Conservation (phyloP, 1,140 invertebrate genomes). For the Pissodes strobi region DNA sequence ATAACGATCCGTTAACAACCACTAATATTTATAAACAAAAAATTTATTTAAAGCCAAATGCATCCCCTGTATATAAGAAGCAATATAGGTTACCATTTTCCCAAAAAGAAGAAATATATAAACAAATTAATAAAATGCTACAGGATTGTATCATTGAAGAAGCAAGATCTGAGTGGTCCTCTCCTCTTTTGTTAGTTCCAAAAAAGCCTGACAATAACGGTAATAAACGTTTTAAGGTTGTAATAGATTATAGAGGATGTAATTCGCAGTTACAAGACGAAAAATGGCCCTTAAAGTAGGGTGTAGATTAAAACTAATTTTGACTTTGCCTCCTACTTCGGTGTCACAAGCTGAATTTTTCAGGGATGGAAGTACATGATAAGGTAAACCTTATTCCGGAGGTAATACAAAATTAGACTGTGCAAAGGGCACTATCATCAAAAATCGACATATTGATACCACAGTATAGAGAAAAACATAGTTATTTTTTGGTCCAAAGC, state of each 20-base stretch:
- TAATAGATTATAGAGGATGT: neutral
- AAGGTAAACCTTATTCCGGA: too few species aligned
- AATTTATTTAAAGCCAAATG: neutral
- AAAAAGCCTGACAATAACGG: constrained; percentile 1
- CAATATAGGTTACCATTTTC: constrained; percentile 46
- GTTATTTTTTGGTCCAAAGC: too few species aligned
- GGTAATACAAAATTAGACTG: too few species aligned
- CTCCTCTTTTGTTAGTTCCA: neutral
- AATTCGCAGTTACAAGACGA: too few species aligned
- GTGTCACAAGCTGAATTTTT: too few species aligned
- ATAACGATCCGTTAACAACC: neutral
- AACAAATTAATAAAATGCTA: constrained; percentile 28
- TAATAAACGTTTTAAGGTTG: neutral
- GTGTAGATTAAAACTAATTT: too few species aligned
- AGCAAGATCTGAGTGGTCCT: constrained; percentile 8
- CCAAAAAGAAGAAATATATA: constrained; percentile 42
- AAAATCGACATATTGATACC: too few species aligned
- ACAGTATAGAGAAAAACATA: too few species aligned
- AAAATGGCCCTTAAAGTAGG: too few species aligned
- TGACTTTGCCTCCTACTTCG: too few species aligned
- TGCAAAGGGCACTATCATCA: too few species aligned
- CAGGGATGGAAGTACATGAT: too few species aligned
- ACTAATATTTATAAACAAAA: neutral
- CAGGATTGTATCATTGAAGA: constrained; percentile 41
- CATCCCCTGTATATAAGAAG: constrained; percentile 43